A percentile compares a stretch with the other conserved stretches of the same genome.
phyloP scores from a whole-genome alignment of 64 coral and sea anemone genomes.

The Cladopsammia gracilis region DNA sequence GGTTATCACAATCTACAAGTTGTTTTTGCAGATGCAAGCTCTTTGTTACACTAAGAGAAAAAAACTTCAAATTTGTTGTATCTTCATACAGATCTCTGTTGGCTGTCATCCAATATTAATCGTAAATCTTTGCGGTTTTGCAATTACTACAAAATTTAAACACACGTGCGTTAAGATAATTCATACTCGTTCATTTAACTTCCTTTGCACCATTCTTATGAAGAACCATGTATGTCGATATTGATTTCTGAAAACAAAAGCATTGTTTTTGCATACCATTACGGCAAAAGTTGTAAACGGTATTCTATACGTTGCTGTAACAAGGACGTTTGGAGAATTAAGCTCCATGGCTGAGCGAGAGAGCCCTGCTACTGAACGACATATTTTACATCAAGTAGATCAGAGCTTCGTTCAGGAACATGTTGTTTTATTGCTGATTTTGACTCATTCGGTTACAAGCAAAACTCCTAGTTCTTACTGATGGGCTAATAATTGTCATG shows the following conservation, averaged over 20 bases:
- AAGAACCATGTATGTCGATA: not conserved
- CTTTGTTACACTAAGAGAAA: not conserved
- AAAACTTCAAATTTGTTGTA: not conserved
- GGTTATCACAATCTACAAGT: not conserved
- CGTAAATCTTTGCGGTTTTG: not conserved
- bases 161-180: not conserved
- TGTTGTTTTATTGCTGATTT: too few species aligned
- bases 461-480: too few species aligned
- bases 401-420: too few species aligned
- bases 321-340: too few species aligned
- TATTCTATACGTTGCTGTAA: too few species aligned
- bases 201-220: not conserved
- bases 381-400: too few species aligned
- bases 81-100: not conserved
- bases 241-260: not conserved
- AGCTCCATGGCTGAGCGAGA: too few species aligned
- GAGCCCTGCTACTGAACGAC: too few species aligned
- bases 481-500: too few species aligned
- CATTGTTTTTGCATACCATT: not conserved
- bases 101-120: not conserved
- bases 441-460: too few species aligned
- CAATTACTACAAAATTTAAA: not conserved
- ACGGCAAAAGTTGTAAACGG: too few species aligned
- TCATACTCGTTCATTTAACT: too few species aligned
- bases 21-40: not conserved